Evolutionary conservation across 2,888 invertebrate species (phyloP).

Genomic region (Tipula confusa): DNA sequence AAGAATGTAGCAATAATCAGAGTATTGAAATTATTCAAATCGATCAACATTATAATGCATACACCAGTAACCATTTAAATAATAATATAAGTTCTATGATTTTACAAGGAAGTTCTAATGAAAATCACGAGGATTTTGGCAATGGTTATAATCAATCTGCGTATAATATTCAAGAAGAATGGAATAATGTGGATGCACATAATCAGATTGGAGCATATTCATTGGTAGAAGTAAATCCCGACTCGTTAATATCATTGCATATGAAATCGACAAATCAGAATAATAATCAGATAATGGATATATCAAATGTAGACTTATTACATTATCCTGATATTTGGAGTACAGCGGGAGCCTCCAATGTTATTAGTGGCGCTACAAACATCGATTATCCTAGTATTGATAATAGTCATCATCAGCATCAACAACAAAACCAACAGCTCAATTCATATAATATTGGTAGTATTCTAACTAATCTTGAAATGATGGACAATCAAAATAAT

Average conservation of each 20-base stretch:
- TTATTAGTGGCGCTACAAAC: background rate
- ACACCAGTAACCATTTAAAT: background rate
- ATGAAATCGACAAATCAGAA: slow-evolving; percentile 4
- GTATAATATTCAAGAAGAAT: background rate
- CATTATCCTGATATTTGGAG: slow-evolving; percentile 16
- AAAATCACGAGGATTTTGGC: background rate
- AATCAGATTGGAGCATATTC: background rate
- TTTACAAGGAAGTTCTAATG: background rate
- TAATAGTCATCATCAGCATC: slow-evolving; percentile 35
- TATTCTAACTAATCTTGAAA: slow-evolving; percentile 48
- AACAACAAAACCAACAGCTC: slow-evolving; percentile 34
- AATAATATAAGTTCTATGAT: slow-evolving; percentile 21
- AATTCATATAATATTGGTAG: slow-evolving; percentile 48
- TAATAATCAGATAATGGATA: slow-evolving; percentile 25
- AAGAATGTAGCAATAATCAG: background rate
- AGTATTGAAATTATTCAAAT: background rate
- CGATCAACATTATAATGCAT: slow-evolving; percentile 3
- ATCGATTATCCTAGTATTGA: background rate
- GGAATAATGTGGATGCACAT: background rate
- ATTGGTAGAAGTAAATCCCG: background rate
- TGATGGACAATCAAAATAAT: slow-evolving; percentile 46
- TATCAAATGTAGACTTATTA: background rate
- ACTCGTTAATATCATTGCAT: background rate
- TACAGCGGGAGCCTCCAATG: background rate
- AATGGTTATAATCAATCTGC: slow-evolving; percentile 20